Evolutionary conservation across 2,113 vertebrate species (phyloP).

Genomic region (Danionella cerebrum): DNA sequence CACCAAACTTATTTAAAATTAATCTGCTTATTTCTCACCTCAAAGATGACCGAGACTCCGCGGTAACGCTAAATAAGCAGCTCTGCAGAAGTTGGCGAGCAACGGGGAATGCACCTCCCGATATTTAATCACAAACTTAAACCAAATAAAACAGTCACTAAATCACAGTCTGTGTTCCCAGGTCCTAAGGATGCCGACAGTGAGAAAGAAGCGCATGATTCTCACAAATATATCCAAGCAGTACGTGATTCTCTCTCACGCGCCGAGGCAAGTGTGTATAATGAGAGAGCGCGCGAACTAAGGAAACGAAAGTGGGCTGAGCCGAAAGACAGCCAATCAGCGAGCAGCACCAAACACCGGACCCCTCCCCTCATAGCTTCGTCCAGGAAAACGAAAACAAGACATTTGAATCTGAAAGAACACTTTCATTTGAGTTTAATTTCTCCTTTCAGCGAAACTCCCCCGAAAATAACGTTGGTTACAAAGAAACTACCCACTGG

Average conservation of each 20-base stretch:
- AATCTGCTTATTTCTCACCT: constrained; percentile 36
- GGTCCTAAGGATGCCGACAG: neutral
- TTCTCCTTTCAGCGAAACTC: neutral
- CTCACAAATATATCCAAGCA: neutral
- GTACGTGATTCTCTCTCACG: neutral
- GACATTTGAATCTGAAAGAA: neutral
- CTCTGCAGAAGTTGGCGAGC: constrained; percentile 7
- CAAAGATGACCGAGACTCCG: neutral
- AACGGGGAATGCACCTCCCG: neutral
- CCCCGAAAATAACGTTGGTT: neutral
- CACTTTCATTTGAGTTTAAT: too few species aligned
- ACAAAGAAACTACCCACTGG: too few species aligned
- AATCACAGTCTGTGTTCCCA: neutral
- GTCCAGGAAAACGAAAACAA: neutral
- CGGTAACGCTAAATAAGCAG: constrained; percentile 1
- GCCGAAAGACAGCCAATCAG: constrained; percentile 22
- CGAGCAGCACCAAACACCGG: neutral
- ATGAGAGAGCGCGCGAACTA: constrained; percentile 8
- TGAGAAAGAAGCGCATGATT: neutral
- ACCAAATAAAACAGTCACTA: neutral
- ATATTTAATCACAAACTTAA: neutral
- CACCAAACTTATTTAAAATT: too few species aligned
- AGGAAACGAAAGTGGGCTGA: constrained; percentile 2
- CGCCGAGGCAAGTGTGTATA: neutral
- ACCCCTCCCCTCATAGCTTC: too few species aligned